Percentiles rank a stretch among this genome's conserved stretches.
phyloP scores from a whole-genome alignment of 2,888 invertebrate species.

The Labia minor region DNA sequence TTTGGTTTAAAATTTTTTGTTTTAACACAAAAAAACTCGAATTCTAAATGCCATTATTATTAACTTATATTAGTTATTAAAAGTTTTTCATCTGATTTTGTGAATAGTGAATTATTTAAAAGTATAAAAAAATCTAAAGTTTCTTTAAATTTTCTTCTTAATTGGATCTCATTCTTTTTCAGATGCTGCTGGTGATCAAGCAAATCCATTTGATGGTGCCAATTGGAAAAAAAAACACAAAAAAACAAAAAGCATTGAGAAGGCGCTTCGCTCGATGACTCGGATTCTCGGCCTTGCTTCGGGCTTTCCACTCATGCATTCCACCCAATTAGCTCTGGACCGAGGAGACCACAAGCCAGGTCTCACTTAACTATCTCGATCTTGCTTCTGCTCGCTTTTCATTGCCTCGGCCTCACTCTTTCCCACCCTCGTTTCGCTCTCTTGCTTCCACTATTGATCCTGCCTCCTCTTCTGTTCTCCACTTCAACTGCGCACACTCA shows the following conservation, averaged over 20 bases:
- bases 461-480: not conserved
- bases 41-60: too few species aligned
- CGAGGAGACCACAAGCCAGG: conserved; percentile 7
- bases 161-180: not conserved
- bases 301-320: conserved; percentile 8
- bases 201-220: conserved; percentile 13
- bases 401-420: not conserved
- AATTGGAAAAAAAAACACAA: not conserved
- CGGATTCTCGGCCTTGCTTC: not conserved
- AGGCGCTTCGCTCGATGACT: not conserved
- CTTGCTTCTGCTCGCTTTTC: not conserved
- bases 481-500: not conserved
- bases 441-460: conserved; percentile 2
- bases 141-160: not conserved
- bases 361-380: conserved; percentile 13
- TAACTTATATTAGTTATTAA: too few species aligned
- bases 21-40: too few species aligned
- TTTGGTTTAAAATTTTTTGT: too few species aligned
- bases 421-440: not conserved
- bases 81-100: too few species aligned
- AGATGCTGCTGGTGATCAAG: not conserved
- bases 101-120: too few species aligned
- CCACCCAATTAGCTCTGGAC: conserved; percentile 13
- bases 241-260: not conserved
- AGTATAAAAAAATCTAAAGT: too few species aligned